Percentiles rank a stretch among this genome's conserved stretches.
Conservation (phyloP, 2,797 vertebrate species). For the Enteromius fasciolatus region DNA sequence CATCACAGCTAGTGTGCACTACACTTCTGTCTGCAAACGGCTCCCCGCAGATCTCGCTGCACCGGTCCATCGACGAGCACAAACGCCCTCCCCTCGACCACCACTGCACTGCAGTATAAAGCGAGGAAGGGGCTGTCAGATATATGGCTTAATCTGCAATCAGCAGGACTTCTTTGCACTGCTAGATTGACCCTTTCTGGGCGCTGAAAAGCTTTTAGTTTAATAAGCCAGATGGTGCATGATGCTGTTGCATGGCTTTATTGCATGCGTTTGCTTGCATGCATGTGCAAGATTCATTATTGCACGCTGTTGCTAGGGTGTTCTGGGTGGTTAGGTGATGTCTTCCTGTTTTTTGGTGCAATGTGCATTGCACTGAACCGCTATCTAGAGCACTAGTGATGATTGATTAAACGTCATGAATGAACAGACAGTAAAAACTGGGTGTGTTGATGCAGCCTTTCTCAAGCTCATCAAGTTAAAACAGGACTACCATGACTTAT, state of each 20-base stretch:
- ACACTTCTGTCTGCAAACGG: slow-evolving; percentile 2
- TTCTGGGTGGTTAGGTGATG: neutral
- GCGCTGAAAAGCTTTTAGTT: slow-evolving; percentile 44
- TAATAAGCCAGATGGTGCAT: slow-evolving; percentile 28
- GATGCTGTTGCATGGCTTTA: neutral
- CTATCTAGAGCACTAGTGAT: neutral
- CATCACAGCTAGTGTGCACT: slow-evolving; percentile 41
- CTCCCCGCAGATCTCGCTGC: slow-evolving; percentile 23
- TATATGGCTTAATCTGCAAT: slow-evolving; percentile 15
- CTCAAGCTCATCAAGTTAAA: neutral
- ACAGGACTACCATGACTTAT: slow-evolving; percentile 1
- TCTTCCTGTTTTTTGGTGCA: neutral
- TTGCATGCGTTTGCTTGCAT: neutral
- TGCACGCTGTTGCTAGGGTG: neutral
- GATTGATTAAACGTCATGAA: neutral
- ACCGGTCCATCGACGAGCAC: slow-evolving; percentile 16
- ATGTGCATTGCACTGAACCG: neutral
- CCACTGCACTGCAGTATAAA: slow-evolving; percentile 35
- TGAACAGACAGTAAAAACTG: neutral
- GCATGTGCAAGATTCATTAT: neutral
- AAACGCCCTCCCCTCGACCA: slow-evolving; percentile 14
- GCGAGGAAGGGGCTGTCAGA: neutral
- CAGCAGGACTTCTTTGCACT: slow-evolving; percentile 25
- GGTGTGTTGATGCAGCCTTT: neutral
- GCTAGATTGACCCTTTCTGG: slow-evolving; percentile 1